A percentile compares a stretch with the other conserved stretches of the same genome.
These are phyloP conservation scores for Chaetogeoica ovagalla DNA, from an alignment of 2,888 invertebrate genomes.

Conservation along the genomic window DNA sequence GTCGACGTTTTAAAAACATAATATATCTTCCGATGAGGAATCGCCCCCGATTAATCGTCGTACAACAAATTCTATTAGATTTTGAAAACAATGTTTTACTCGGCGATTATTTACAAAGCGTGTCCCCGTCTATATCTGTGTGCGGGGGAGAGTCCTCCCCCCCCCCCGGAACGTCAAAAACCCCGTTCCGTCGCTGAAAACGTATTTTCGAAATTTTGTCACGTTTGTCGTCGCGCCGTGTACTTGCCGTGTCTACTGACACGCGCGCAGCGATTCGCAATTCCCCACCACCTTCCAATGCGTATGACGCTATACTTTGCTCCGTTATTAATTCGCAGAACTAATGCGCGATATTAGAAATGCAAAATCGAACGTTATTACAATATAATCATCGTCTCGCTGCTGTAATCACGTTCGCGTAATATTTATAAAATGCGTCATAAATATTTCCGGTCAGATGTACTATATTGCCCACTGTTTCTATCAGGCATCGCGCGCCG, in stretches of 20 bases:
- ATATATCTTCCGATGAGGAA: background rate
- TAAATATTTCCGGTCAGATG: slow-evolving; percentile 36
- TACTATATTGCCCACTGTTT: background rate
- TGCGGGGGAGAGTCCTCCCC: too few relatives aligned
- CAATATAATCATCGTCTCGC: background rate
- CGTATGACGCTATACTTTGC: background rate
- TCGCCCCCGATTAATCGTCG: background rate
- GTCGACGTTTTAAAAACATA: background rate
- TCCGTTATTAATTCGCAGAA: slow-evolving; percentile 25
- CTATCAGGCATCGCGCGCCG: background rate
- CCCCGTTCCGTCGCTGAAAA: background rate
- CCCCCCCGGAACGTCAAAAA: background rate
- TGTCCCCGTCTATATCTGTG: background rate
- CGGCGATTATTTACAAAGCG: background rate
- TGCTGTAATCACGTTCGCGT: slow-evolving; percentile 33
- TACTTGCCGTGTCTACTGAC: too few relatives aligned
- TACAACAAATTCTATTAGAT: background rate
- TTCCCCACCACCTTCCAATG: background rate
- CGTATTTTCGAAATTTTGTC: slow-evolving; percentile 16
- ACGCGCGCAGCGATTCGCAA: background rate
- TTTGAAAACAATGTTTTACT: background rate
- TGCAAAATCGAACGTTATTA: background rate
- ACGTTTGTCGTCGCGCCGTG: slow-evolving; percentile 16
- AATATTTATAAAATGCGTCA: slow-evolving; percentile 11
- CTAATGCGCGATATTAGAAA: slow-evolving; percentile 2